Evolutionary conservation across 2,113 vertebrate species (phyloP).

Genomic region (Elephantulus edwardii): DNA sequence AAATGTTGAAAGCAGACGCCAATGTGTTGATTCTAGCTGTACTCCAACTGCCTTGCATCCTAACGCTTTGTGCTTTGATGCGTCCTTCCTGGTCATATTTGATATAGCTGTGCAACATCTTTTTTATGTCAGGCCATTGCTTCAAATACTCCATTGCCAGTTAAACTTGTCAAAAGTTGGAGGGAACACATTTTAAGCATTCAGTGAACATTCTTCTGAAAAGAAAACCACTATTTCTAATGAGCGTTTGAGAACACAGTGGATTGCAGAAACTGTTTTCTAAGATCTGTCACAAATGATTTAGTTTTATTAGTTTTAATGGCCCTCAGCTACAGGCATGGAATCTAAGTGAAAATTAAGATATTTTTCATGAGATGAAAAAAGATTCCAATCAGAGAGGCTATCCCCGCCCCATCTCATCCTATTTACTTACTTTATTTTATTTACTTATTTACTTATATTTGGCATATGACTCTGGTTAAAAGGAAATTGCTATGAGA

Average conservation of each 20-base stretch:
- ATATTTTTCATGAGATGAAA: slow-evolving; percentile 85
- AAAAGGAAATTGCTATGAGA: slow-evolving; percentile 37
- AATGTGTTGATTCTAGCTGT: slow-evolving; percentile 78
- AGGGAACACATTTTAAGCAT: slow-evolving; percentile 83
- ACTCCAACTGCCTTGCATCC: slow-evolving; percentile 72
- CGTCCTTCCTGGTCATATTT: slow-evolving; percentile 72
- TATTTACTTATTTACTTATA: slow-evolving; percentile 1
- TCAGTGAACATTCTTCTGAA: slow-evolving; percentile 80
- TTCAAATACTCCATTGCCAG: slow-evolving; percentile 82
- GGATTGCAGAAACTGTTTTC: slow-evolving; percentile 85
- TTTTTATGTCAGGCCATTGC: slow-evolving; percentile 82
- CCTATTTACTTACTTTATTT: slow-evolving; percentile 57
- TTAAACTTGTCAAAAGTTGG: slow-evolving; percentile 83
- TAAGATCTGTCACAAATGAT: slow-evolving; percentile 88
- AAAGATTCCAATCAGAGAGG: slow-evolving; percentile 78
- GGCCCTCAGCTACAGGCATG: slow-evolving; percentile 84
- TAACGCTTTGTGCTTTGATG: slow-evolving; percentile 79
- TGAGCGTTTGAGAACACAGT: slow-evolving; percentile 79
- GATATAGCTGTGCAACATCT: slow-evolving; percentile 78
- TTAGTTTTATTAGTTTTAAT: slow-evolving; percentile 89
- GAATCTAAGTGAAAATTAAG: slow-evolving; percentile 89
- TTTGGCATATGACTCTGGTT: slow-evolving; percentile 38
- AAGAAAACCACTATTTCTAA: slow-evolving; percentile 85
- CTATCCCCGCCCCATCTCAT: slow-evolving; percentile 56
- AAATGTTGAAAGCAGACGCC: slow-evolving; percentile 78